Evolutionary conservation across 2,113 vertebrate species (phyloP).

Genomic region (Microcebus murinus): DNA sequence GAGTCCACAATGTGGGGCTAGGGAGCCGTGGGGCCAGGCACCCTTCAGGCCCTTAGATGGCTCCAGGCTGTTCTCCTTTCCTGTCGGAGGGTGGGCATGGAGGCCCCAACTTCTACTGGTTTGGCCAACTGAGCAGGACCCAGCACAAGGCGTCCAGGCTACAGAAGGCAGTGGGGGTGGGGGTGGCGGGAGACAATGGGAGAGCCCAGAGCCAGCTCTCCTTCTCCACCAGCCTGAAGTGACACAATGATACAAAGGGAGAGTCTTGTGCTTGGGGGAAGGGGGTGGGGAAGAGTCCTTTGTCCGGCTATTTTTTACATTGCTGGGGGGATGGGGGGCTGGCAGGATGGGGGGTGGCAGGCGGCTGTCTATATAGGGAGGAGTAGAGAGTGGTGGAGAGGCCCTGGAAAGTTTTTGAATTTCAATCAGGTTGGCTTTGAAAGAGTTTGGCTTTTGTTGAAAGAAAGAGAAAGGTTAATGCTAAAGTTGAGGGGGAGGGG

Average conservation of each 20-base stretch:
- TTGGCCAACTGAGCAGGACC: slow-evolving; percentile 25
- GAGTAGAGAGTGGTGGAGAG: slow-evolving; percentile 81
- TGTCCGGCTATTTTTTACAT: slow-evolving; percentile 87
- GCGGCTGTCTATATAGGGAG: slow-evolving; percentile 84
- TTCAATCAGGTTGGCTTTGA: slow-evolving; percentile 90
- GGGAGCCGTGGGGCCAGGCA: not conserved
- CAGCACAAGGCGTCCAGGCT: slow-evolving; percentile 48
- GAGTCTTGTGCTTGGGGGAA: slow-evolving; percentile 81
- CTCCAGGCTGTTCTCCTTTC: not conserved
- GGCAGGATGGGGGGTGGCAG: slow-evolving; percentile 76
- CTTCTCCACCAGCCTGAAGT: slow-evolving; percentile 73
- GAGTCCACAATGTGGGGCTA: not conserved
- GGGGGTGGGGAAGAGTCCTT: slow-evolving; percentile 82
- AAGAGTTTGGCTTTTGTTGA: slow-evolving; percentile 87
- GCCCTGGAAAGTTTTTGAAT: slow-evolving; percentile 88
- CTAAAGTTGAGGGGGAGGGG: slow-evolving; percentile 83
- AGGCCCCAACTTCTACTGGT: slow-evolving; percentile 36
- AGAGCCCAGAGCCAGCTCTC: slow-evolving; percentile 70
- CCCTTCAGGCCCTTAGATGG: not conserved
- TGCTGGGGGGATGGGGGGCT: slow-evolving; percentile 79
- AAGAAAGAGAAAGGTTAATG: slow-evolving; percentile 80
- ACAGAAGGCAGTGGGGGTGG: slow-evolving; percentile 66
- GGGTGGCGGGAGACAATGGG: slow-evolving; percentile 68
- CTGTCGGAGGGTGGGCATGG: not conserved
- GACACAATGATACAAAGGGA: slow-evolving; percentile 81